Evolutionary conservation across 2,888 invertebrate genomes (phyloP).

Genomic region (Parnassius apollo): DNA sequence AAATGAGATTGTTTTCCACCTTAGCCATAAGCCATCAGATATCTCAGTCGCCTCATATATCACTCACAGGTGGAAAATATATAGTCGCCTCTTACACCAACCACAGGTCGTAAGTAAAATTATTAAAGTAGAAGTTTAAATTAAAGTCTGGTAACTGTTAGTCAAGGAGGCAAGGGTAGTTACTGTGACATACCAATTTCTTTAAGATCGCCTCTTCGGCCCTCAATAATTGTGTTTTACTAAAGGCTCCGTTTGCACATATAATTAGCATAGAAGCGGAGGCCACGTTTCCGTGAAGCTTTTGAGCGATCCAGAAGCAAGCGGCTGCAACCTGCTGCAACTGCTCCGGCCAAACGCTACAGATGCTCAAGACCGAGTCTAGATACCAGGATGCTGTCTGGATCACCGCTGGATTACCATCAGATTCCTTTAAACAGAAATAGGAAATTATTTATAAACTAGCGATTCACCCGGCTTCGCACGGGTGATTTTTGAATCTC

Average conservation of each 20-base stretch:
- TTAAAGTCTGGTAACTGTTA: too few relatives aligned
- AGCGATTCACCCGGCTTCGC: too few relatives aligned
- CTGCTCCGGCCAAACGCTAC: constrained; percentile 42
- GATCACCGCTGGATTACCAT: constrained; percentile 54
- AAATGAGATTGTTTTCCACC: too few relatives aligned
- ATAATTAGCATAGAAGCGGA: constrained; percentile 46
- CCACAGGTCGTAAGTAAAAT: too few relatives aligned
- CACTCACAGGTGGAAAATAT: too few relatives aligned
- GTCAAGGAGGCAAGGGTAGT: too few relatives aligned
- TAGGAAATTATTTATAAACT: too few relatives aligned
- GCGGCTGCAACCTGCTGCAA: constrained; percentile 62
- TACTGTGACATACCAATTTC: constrained; percentile 45
- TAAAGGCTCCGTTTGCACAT: constrained; percentile 49
- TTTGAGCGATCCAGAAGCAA: constrained; percentile 67
- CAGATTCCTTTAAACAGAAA: constrained; percentile 39
- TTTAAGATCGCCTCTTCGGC: constrained; percentile 53
- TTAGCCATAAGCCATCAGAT: too few relatives aligned
- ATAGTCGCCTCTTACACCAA: too few relatives aligned
- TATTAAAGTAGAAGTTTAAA: too few relatives aligned
- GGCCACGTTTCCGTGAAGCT: constrained; percentile 47
- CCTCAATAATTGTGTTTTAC: constrained; percentile 36
- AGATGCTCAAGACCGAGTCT: constrained; percentile 48
- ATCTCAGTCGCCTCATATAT: too few relatives aligned
- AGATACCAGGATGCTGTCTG: constrained; percentile 65
- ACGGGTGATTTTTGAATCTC: too few relatives aligned